phyloP scores from a whole-genome alignment of 1,140 invertebrate species.

The silkworm (Bombyx mori) region DNA sequence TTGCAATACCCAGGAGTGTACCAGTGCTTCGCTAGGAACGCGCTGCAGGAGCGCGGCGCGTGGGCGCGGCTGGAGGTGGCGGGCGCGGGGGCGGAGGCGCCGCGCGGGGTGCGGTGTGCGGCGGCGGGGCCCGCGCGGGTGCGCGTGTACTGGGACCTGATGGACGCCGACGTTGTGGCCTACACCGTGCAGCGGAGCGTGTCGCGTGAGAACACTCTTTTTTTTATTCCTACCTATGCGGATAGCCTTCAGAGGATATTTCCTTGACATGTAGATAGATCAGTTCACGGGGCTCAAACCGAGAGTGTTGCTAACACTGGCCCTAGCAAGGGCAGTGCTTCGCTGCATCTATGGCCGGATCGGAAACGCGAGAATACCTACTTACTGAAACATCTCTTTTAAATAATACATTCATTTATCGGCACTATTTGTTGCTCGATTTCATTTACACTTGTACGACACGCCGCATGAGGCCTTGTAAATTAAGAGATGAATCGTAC shows the following conservation, averaged over 20 bases:
- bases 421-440: no score
- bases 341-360: no score
- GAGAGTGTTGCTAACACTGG: constrained; percentile 7
- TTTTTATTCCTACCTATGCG: no score
- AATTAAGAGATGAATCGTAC: no score
- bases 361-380: no score
- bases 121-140: constrained; percentile 29
- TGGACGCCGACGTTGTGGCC: constrained; percentile 25
- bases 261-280: no score
- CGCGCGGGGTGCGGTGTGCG: constrained; percentile 30
- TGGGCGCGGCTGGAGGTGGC: constrained; percentile 47
- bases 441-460: no score
- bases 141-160: constrained; percentile 29
- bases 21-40: constrained; percentile 53
- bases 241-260: no score
- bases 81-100: constrained; percentile 30
- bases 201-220: background rate
- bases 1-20: constrained; percentile 40
- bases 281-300: no score
- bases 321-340: background rate
- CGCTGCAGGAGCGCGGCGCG: constrained; percentile 12
- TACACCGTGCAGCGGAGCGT: constrained; percentile 38
- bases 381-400: background rate
- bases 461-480: no score
- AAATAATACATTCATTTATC: background rate